phyloP scores from a whole-genome alignment of 2,888 invertebrate genomes.

The Lasioglossum morio region DNA sequence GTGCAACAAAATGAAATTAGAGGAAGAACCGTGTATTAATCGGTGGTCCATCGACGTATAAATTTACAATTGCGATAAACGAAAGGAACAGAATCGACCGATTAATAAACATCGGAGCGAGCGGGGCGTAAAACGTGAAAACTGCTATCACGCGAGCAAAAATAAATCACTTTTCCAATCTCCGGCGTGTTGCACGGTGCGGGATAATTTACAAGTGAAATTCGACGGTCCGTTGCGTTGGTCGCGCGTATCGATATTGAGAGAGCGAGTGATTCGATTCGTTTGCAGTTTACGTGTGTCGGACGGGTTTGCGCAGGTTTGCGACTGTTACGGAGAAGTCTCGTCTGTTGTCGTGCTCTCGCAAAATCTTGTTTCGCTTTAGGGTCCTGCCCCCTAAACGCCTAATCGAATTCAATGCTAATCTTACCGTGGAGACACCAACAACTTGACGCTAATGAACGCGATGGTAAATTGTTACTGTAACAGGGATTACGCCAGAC shows the following conservation, averaged over 20 bases:
- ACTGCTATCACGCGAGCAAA: not conserved
- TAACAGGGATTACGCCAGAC: constrained; percentile 23
- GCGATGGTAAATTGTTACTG: constrained; percentile 41
- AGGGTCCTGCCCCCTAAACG: constrained; percentile 49
- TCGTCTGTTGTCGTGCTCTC: constrained; percentile 19
- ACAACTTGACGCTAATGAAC: constrained; percentile 61
- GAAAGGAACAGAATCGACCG: not conserved
- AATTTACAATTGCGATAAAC: not conserved
- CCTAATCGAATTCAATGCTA: constrained; percentile 64
- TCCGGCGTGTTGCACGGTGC: not conserved
- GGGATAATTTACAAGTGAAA: constrained; percentile 27
- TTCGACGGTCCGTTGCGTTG: constrained; percentile 17
- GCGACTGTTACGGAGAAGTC: not conserved
- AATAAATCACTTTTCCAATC: constrained; percentile 34
- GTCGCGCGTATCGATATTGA: not conserved
- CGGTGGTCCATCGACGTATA: not conserved
- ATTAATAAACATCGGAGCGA: not conserved
- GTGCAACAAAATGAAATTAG: not conserved
- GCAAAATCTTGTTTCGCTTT: constrained; percentile 25
- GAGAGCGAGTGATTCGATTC: constrained; percentile 3
- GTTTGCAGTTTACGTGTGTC: not conserved
- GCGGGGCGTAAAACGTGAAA: not conserved
- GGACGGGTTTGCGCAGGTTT: not conserved
- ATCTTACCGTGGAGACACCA: constrained; percentile 53
- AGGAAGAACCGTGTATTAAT: not conserved